Base-by-base conservation (phyloP, 2,113 vertebrate genomes). In the Megatriorchis doriae region DNA sequence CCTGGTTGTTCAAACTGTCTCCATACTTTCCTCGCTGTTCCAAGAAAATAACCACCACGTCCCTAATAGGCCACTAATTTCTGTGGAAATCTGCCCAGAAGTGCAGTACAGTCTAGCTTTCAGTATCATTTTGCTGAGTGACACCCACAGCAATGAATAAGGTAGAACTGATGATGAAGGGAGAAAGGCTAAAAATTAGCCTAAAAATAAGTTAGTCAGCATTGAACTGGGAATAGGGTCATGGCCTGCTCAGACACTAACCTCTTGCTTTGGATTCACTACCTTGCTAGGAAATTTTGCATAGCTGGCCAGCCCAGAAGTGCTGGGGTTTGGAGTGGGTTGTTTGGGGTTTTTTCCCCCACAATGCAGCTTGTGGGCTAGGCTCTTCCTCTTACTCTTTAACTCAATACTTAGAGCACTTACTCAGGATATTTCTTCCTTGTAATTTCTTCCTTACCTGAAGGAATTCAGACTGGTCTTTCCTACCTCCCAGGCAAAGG, bases 1-100 rank as follows among this genome's bases (percentile, higher is more conserved):
- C n/a, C 56, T 47, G 3, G 1, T 62, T 36, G 38, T 7, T 86
- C 58, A 83, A 75, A 72, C 27, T 0, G 0, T n/a, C 32, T 6
- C 18, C 7, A 2, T 36, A 13, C 53, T 73, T 87, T 26, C 36
- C 22, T 59, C 10, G 2, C 13, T 70, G 36, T 66, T 81, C 18
- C 31, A 78, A 68, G 23, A 27, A 52, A 66, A 71, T 16, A 83
- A 40, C 3, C 9, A 45, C 11, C 8, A 50, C 0, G 3, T 34
- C 63, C 50, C 34, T 40, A 78, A 43, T 0, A 56, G 18, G n/a
- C 21, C 23, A 13, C 31, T 81, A 16, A 86, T 45, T 67, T 68
- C 34, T 68, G 19, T 0, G 16, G 56, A 71, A 75, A 42, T 34
- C 23, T 48, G 21, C 19, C 9, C 42, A 56, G 34, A 34, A 88